Evolutionary conservation across 23 tunicate genomes (phyloP).

Genomic region (Trididemnum miniatum): DNA sequence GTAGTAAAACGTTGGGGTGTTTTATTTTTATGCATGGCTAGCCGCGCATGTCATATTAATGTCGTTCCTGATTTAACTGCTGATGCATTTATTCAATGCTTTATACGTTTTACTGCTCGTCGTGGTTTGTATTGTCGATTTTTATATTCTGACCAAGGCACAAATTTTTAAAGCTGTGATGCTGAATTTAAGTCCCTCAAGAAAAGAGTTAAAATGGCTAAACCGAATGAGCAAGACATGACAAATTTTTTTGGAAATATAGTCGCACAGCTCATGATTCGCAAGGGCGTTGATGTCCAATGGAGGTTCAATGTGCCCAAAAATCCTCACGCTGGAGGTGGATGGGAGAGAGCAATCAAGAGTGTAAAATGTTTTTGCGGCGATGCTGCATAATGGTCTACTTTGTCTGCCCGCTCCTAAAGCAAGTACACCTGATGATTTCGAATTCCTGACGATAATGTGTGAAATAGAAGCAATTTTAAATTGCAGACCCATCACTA

Average conservation of each 20-base stretch:
- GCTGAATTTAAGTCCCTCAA: background rate
- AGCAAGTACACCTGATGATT: background rate
- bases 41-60: conserved; percentile 21
- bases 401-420: background rate
- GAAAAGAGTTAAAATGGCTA: background rate
- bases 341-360: background rate
- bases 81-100: conserved; percentile 20
- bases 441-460: background rate
- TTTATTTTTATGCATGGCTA: conserved; percentile 24
- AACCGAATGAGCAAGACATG: background rate
- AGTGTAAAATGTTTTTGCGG: background rate
- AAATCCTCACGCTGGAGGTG: background rate
- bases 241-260: background rate
- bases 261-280: background rate
- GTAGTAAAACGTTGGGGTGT: conserved; percentile 32
- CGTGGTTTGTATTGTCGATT: conserved; percentile 15
- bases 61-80: conserved; percentile 7
- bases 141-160: background rate
- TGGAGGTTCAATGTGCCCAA: background rate
- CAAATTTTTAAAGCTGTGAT: background rate
- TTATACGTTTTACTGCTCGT: background rate
- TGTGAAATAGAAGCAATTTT: background rate
- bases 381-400: background rate
- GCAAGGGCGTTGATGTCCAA: background rate
- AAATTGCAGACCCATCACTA: background rate